A percentile compares a stretch with the other conserved stretches of the same genome.
phyloP scores from a whole-genome alignment of 1,140 invertebrate genomes.

The Drosophila aff. region DNA sequence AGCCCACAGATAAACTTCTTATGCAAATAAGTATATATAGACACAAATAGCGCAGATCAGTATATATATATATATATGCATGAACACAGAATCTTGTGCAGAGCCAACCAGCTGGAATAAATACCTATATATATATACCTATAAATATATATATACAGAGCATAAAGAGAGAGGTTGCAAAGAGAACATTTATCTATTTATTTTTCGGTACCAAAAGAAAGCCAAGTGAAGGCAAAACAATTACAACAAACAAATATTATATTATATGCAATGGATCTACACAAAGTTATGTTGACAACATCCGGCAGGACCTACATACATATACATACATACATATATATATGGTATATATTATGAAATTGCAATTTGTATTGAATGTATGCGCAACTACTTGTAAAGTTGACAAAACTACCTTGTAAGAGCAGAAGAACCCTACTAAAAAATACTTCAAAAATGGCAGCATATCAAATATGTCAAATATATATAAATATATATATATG shows the following conservation, averaged over 20 bases:
- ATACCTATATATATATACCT: conserved; percentile 45
- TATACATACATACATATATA: conserved; percentile 42
- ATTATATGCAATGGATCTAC: conserved; percentile 33
- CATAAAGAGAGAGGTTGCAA: conserved; percentile 19
- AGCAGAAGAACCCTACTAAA: conserved; percentile 58
- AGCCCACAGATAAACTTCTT: conserved; percentile 75
- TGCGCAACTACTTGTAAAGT: conserved; percentile 26
- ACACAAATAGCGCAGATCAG: conserved; percentile 24
- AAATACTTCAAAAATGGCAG: conserved; percentile 61
- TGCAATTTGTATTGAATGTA: conserved; percentile 27
- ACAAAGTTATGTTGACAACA: conserved; percentile 27
- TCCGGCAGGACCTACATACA: conserved; percentile 9
- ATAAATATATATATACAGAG: conserved; percentile 42
- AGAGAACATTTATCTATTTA: conserved; percentile 54
- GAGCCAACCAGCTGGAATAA: conserved; percentile 44
- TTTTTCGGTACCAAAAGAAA: conserved; percentile 63
- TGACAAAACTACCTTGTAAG: conserved; percentile 50
- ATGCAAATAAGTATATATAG: conserved; percentile 53
- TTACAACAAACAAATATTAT: conserved; percentile 34
- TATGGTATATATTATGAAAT: conserved; percentile 4
- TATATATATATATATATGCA: conserved; percentile 20
- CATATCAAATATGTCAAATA: conserved; percentile 77
- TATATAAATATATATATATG: conserved; percentile 37
- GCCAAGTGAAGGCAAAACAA: conserved; percentile 39
- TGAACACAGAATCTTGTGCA: conserved; percentile 19